These are phyloP conservation scores for Phenganax subtilis DNA, from an alignment of 92 coral and sea anemone species.

Conservation along the genomic window DNA sequence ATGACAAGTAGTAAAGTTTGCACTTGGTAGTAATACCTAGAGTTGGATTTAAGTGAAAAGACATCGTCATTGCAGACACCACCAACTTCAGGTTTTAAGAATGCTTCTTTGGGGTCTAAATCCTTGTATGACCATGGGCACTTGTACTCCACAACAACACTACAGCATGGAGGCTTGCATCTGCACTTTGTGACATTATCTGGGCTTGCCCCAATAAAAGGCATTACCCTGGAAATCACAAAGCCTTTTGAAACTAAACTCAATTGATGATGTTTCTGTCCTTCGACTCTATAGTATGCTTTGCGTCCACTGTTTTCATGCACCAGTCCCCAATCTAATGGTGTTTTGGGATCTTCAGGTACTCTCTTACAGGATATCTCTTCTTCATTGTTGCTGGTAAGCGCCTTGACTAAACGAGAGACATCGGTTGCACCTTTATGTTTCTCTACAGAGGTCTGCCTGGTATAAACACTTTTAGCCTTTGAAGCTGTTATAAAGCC, in stretches of 20 bases:
- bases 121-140: constrained; percentile 23
- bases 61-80: constrained; percentile 12
- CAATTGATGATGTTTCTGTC: constrained; percentile 4
- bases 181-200: constrained; percentile 23
- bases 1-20: constrained; percentile 2
- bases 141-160: constrained; percentile 20
- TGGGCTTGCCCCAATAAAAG: constrained; percentile 26
- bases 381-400: constrained; percentile 12
- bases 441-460: constrained; percentile 59
- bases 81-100: constrained; percentile 20
- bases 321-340: constrained; percentile 27
- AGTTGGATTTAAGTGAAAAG: not conserved
- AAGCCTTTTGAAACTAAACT: constrained; percentile 28
- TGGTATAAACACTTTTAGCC: constrained; percentile 61
- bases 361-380: not conserved
- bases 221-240: constrained; percentile 1
- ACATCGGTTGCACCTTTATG: constrained; percentile 45
- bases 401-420: constrained; percentile 49
- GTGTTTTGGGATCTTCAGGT: constrained; percentile 4
- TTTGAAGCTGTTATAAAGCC: constrained; percentile 70
- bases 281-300: constrained; percentile 15
- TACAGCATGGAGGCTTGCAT: not conserved
- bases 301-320: constrained; percentile 18
- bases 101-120: constrained; percentile 15
- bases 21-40: constrained; percentile 11